A percentile compares a stretch with the other conserved stretches of the same genome.
Evolutionary conservation across 1,140 invertebrate species (phyloP).

Genomic region (Orchesella cincta): DNA sequence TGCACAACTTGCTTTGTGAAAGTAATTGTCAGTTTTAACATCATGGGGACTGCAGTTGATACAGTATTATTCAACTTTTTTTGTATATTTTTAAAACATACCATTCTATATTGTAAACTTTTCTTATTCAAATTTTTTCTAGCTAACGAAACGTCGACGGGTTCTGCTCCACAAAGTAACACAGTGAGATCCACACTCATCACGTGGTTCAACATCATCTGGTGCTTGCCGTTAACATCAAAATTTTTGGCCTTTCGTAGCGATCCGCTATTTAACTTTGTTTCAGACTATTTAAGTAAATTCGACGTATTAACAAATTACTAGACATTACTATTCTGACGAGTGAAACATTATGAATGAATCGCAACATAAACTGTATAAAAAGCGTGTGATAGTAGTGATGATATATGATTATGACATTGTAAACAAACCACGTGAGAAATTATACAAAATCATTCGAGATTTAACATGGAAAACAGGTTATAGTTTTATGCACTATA

Average conservation of each 20-base stretch:
- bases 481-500: neutral
- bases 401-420: neutral
- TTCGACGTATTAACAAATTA: too few relatives aligned
- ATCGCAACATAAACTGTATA: too few relatives aligned
- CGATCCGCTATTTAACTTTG: neutral
- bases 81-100: neutral
- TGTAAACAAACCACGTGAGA: neutral
- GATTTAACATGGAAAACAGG: neutral
- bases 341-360: too few relatives aligned
- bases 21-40: neutral
- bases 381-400: neutral
- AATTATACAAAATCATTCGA: neutral
- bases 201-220: constrained; percentile 12
- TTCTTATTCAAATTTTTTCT: neutral
- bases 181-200: neutral
- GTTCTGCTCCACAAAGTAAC: neutral
- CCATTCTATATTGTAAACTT: neutral
- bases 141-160: constrained; percentile 17
- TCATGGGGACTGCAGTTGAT: too few relatives aligned
- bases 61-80: too few relatives aligned
- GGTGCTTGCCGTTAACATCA: constrained; percentile 1
- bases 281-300: neutral
- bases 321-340: too few relatives aligned
- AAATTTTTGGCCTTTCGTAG: constrained; percentile 26
- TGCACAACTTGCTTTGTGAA: neutral